Base-by-base conservation (phyloP, 2,113 vertebrate genomes). In the Oreotragus oreotragus region DNA sequence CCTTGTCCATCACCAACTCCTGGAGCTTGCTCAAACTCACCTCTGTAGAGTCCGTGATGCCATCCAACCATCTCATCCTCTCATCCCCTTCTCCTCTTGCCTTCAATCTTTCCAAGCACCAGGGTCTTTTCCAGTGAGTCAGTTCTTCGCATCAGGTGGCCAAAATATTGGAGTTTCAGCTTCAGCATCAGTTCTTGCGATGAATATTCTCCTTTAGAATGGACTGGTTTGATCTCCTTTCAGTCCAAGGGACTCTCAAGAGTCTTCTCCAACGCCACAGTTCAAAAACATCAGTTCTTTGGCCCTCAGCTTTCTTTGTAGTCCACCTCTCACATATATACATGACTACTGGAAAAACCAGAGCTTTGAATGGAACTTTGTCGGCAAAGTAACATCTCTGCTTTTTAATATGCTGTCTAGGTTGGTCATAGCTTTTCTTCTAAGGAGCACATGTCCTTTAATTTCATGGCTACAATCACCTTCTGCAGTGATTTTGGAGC, bases 141-240 rank as follows among this genome's bases (percentile, higher is more conserved):
- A 70, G 10, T 12, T 70, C 19, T 12, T 39, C 1, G 0, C 19
- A 39, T 70, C 19, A 70, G 19, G n/a, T 70, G 10, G n/a, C 66
- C n/a, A 39, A 39, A 70, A 19, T 70, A 36, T 23, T 70, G 19
- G n/a, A 70, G 66, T 70, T 70, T 70, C n/a, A 70, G 19, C 66
- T 39, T 70, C n/a, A 70, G 0, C n/a, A 70, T 39, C 66, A 70
- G n/a, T 70, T 19, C 66, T 70, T 12, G 10, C 0, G 0, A 6
- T 70, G 19, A 70, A 70, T 12, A 36, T 11, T 23, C 16, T 66
- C 8, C 4, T 70, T 70, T 23, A 70, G n/a, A 9, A 23, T 23
- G n/a, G n/a, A 70, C n/a, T 23, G 10, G 19, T 23, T 70, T 0
- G n/a, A 70, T 70, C 66, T 36, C n/a, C 19, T n/a, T 70, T 17